These are phyloP conservation scores for Calonectris borealis DNA, from an alignment of 2,113 vertebrate genomes.

Conservation along the genomic window DNA sequence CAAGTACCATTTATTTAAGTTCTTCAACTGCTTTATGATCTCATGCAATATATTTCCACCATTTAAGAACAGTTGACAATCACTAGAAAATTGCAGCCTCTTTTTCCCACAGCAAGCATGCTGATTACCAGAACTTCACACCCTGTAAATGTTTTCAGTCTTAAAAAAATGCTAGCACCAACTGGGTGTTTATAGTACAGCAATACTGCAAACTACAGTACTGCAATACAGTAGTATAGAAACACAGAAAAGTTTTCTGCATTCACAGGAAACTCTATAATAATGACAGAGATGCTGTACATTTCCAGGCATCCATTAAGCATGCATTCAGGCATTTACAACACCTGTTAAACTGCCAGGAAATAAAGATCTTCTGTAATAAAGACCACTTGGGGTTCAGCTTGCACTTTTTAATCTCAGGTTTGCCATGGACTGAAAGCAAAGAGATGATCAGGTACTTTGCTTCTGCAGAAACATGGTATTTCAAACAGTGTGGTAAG, in stretches of 20 bases:
- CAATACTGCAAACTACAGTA: not conserved
- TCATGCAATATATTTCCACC: not conserved
- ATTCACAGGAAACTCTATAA: not conserved
- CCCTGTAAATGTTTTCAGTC: not conserved
- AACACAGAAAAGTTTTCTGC: not conserved
- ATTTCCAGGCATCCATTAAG: not conserved
- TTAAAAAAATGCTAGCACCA: not conserved
- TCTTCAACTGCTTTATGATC: not conserved
- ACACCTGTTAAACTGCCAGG: not conserved
- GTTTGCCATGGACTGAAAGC: not conserved
- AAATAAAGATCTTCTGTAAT: not conserved
- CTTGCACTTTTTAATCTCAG: not conserved
- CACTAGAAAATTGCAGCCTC: not conserved
- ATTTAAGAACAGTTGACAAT: not conserved
- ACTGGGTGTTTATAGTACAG: not conserved
- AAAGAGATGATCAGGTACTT: not conserved
- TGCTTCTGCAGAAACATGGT: not conserved
- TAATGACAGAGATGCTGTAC: not conserved
- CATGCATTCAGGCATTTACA: not conserved
- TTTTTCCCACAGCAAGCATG: not conserved
- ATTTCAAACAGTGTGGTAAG: not conserved
- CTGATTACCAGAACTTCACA: not conserved
- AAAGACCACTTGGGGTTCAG: not conserved
- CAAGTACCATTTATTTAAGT: not conserved
- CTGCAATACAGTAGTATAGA: not conserved